Evolutionary conservation across 2,113 vertebrate species (phyloP), one percentile per base, ranked within the genome.

Genomic region (Ariopsis seemanni): DNA sequence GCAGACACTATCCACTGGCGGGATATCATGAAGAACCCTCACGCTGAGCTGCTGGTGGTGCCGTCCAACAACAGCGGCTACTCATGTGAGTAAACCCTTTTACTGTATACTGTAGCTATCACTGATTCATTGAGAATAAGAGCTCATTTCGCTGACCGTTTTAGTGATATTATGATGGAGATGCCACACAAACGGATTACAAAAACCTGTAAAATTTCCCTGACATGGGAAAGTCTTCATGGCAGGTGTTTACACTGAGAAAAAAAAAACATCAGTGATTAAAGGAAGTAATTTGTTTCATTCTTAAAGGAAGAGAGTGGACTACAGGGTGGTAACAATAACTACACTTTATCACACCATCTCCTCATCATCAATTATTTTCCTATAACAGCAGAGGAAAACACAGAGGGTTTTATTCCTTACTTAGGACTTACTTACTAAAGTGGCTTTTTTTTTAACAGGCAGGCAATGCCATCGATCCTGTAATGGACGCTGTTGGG

Each of bases 1-100:
- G 96, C 97, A 1, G 97, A 99, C 92, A 99, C 97, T 89, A 97
- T 99, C 92, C 97, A 99, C 69, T 99, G 98, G 98, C 96, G 96
- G 81, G 98, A 99, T 88, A 98, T 99, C 34, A 97, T 98, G 89
- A 96, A 97, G 85, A 98, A 97, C 92, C 96, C 97, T 6, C 96
- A 96, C 89, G 97, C 97, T 14, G 97, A 99, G 93, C 95, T 98
- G 91, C 97, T 98, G 84, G 95, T 99, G 93, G 97, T 99, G 2
- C 96, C 97, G 1, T 98, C 96, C 1, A 98, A 98, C 90, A 97
- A 96, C 93, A 99, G 97, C 92, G 95, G 97, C 93, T 95, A 95
- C 10, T 96, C 96, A 93, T 99, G 98, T 99, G 92, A 98, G 97
- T 98, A 58, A 30, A 57, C 15, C 8, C 18, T 62, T 22, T 7